Evolutionary conservation across 2,888 invertebrate genomes (phyloP).

Genomic region (Herminia tarsipennalis): DNA sequence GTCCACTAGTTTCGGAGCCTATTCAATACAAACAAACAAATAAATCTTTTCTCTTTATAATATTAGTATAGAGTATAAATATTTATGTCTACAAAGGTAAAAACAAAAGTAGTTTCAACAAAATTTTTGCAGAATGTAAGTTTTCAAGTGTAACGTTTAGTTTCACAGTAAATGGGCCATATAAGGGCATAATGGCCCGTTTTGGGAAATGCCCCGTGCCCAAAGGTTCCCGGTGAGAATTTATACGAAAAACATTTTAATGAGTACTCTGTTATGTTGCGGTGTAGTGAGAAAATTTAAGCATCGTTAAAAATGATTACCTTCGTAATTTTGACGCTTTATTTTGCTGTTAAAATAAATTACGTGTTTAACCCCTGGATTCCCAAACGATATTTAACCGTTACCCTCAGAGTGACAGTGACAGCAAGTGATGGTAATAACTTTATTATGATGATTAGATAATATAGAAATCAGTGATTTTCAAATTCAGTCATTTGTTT

Average conservation of each 20-base stretch:
- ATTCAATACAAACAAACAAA: too few relatives aligned
- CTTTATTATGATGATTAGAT: too few relatives aligned
- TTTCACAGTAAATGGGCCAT: conserved; percentile 29
- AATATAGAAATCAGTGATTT: too few relatives aligned
- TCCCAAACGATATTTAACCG: too few relatives aligned
- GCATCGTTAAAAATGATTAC: conserved; percentile 15
- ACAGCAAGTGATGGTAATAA: too few relatives aligned
- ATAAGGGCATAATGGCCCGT: conserved; percentile 26
- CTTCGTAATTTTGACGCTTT: not conserved
- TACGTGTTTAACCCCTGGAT: not conserved
- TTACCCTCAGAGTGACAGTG: too few relatives aligned
- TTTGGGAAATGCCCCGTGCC: conserved; percentile 14
- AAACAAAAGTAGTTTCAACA: not conserved
- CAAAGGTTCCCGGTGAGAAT: conserved; percentile 17
- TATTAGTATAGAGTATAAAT: too few relatives aligned
- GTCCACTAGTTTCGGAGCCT: too few relatives aligned
- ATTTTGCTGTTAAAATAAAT: not conserved
- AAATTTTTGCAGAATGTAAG: conserved; percentile 11
- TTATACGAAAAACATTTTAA: conserved; percentile 35
- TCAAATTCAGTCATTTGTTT: too few relatives aligned
- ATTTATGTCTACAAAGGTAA: not conserved
- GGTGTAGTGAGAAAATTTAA: conserved; percentile 11
- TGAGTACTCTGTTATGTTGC: conserved; percentile 19
- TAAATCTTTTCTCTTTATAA: too few relatives aligned
- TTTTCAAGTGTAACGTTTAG: conserved; percentile 14